Evolutionary conservation across 2,797 vertebrate species (phyloP).

Genomic region (Anguilla pacifica): DNA sequence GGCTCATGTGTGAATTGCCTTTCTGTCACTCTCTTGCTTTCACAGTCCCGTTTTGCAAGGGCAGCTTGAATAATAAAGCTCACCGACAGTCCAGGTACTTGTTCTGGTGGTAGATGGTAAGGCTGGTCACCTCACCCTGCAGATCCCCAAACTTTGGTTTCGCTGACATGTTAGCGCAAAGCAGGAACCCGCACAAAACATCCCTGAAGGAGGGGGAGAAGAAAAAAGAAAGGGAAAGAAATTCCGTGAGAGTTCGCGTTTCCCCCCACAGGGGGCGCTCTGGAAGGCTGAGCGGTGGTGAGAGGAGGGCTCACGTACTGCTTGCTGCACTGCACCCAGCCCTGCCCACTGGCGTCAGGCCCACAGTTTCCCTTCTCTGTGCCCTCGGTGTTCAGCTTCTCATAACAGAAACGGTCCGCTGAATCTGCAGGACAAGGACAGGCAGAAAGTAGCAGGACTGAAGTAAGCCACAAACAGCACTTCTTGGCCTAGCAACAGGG

Average conservation of each 20-base stretch:
- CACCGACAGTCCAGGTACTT: slow-evolving; percentile 95
- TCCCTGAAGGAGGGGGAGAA: slow-evolving; percentile 72
- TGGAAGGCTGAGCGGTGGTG: background rate
- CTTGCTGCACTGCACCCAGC: slow-evolving; percentile 92
- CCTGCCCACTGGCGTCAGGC: slow-evolving; percentile 72
- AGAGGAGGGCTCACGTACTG: slow-evolving; percentile 77
- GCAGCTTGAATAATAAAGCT: slow-evolving; percentile 33
- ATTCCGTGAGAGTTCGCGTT: background rate
- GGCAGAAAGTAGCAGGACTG: background rate
- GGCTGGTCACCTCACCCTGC: slow-evolving; percentile 85
- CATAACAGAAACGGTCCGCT: slow-evolving; percentile 93
- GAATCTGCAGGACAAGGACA: slow-evolving; percentile 67
- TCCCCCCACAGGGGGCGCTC: background rate
- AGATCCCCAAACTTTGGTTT: slow-evolving; percentile 84
- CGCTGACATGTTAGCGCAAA: slow-evolving; percentile 87
- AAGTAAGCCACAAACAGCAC: background rate
- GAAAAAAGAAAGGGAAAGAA: background rate
- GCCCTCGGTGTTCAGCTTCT: slow-evolving; percentile 93
- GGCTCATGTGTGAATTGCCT: background rate
- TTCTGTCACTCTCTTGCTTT: background rate
- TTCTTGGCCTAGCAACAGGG: slow-evolving; percentile 12
- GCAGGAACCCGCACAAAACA: slow-evolving; percentile 90
- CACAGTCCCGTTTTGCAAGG: background rate
- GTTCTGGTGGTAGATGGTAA: slow-evolving; percentile 93
- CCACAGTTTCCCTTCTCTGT: slow-evolving; percentile 94